Evolutionary conservation across 2,888 invertebrate species (phyloP).

Genomic region (Mycogona germanica): DNA sequence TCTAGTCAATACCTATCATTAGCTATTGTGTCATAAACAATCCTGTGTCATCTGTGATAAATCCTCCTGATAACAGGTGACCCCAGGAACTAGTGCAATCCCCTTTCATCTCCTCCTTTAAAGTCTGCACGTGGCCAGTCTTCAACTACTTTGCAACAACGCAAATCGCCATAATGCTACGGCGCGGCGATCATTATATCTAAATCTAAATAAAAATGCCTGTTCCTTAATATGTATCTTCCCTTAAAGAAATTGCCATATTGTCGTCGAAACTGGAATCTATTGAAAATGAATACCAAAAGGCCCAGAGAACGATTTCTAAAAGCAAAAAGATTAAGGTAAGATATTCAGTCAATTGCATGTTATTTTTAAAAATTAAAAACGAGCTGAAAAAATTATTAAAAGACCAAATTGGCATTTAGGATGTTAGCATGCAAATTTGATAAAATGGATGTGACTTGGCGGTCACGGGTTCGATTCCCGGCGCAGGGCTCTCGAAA

Average conservation of each 20-base stretch:
- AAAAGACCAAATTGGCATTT: too few relatives aligned
- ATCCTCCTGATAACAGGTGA: too few relatives aligned
- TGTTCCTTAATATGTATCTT: conserved; percentile 22
- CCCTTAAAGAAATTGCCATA: conserved; percentile 29
- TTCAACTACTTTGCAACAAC: too few relatives aligned
- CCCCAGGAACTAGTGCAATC: too few relatives aligned
- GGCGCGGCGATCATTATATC: background rate
- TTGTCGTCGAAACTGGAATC: conserved; percentile 28
- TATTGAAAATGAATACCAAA: conserved; percentile 33
- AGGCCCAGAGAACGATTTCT: conserved; percentile 29
- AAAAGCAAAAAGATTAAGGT: conserved; percentile 27
- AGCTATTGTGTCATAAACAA: conserved; percentile 1
- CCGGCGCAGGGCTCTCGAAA: background rate
- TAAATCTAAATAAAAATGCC: background rate
- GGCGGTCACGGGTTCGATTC: too few relatives aligned
- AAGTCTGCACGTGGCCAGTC: too few relatives aligned
- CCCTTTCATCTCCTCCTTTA: too few relatives aligned
- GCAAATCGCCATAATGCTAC: too few relatives aligned
- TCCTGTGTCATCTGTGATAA: conserved; percentile 8
- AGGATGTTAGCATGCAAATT: too few relatives aligned
- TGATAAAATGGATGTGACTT: background rate
- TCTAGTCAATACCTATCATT: background rate
- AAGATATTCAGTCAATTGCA: background rate
- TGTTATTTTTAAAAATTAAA: background rate
- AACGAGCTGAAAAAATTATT: background rate